Conservation (phyloP, 2,797 vertebrate species). For the Pangasius djambal region DNA sequence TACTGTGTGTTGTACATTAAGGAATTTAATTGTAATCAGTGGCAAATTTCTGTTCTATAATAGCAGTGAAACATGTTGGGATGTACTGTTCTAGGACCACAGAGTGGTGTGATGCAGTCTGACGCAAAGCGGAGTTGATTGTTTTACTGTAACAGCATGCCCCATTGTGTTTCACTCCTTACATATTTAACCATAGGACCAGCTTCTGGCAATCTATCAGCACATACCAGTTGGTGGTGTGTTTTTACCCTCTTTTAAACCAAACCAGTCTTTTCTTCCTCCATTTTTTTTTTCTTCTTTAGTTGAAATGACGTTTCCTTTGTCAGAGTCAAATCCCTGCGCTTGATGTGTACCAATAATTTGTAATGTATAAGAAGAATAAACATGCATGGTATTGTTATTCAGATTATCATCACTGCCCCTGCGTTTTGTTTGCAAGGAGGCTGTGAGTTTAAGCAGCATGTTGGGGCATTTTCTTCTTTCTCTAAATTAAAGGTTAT, state of each 20-base stretch:
- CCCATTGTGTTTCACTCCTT: neutral
- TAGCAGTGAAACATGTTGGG: too few relatives aligned
- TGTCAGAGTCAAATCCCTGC: neutral
- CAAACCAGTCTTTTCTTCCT: neutral
- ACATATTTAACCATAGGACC: too few relatives aligned
- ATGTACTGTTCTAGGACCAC: too few relatives aligned
- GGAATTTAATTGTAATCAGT: neutral
- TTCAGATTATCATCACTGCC: neutral
- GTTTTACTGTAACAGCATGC: neutral
- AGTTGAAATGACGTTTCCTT: neutral
- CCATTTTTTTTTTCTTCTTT: neutral
- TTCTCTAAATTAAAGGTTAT: neutral
- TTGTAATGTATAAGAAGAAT: neutral
- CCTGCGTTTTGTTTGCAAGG: neutral
- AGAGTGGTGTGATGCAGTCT: neutral
- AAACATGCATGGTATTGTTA: neutral
- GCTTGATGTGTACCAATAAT: too few relatives aligned
- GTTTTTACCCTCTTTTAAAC: neutral
- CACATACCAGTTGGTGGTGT: neutral
- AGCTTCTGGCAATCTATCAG: neutral
- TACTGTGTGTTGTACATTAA: neutral
- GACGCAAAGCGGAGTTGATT: neutral
- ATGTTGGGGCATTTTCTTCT: neutral
- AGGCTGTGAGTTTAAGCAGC: neutral
- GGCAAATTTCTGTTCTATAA: neutral